Base-by-base conservation (phyloP, 2,888 invertebrate species). In the Strigamia maritima region DNA sequence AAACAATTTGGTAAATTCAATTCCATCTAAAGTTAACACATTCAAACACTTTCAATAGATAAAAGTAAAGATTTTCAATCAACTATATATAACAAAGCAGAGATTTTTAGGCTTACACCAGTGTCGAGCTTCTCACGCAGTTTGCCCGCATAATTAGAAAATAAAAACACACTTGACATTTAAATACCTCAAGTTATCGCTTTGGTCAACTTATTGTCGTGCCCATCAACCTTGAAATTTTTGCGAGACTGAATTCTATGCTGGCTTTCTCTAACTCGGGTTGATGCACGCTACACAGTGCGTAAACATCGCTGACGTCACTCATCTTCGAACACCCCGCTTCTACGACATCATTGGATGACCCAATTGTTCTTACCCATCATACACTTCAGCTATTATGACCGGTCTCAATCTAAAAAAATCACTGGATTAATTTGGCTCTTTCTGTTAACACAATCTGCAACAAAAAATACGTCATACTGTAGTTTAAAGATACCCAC, bases 291-390 rank as follows among this genome's bases (percentile, higher is more conserved):
- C 75, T 75, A 38, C 22, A 28, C 49, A 77, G 40, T 77, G 77
- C 77, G 77, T 77, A 49, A 77, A 77, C 77, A 77, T 49, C 77
- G 14, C 4, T 77, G 77, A 77, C 77, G 75, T 75, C 75, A 75
- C 14, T 35, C 24, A 75, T 40, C 40, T 75, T 75, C 75, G 75
- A 40, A 75, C 38, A 35, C 75, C 75, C 35, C 40, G 75, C 40
- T 75, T 38, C 35, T 75, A 22, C 40, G 75, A 75, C 75, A 35
- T 75, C 40, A 75, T 35, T 70, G 26, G 70, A 70, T 70, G 70
- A 70, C n/a, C 70, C 24, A 70, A 28, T 28, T 54, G 26, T 60
- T 14, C 70, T n/a, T 70, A 70, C 70, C 70, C 70, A 60, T 60
- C 19, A 60, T 60, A 22, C 60, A 10, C 19, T 60, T 4, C 44